Evolutionary conservation across 2,113 vertebrate genomes (phyloP).

Genomic region (Eulacestoma nigropectus): DNA sequence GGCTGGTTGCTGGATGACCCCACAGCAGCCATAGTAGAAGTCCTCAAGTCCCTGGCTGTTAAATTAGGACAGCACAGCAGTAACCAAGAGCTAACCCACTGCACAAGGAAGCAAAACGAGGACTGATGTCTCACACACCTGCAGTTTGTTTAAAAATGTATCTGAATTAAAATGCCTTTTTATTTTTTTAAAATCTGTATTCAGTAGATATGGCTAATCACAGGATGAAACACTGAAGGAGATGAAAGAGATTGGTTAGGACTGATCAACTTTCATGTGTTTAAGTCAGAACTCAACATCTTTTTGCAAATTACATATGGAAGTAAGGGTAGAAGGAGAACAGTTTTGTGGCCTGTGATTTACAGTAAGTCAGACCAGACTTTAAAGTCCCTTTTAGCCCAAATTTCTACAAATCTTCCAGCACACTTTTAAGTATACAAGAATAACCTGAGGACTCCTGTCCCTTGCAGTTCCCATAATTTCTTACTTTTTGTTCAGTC

Average conservation of each 20-base stretch:
- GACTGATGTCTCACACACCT: background rate
- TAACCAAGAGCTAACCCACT: background rate
- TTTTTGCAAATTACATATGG: rapidly evolving
- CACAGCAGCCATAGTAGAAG: background rate
- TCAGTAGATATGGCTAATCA: background rate
- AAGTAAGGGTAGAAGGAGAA: background rate
- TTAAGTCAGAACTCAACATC: background rate
- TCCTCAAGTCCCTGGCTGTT: background rate
- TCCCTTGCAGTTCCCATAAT: background rate
- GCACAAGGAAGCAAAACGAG: background rate
- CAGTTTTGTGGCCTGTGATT: background rate
- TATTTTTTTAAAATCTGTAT: background rate
- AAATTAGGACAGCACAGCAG: background rate
- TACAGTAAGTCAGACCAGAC: background rate
- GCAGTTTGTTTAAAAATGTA: background rate
- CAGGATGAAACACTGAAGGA: background rate
- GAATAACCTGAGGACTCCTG: background rate
- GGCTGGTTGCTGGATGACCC: background rate
- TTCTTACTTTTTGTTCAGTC: background rate
- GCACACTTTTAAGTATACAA: background rate
- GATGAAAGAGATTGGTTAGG: background rate
- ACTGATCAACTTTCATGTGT: background rate
- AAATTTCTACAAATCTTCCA: background rate
- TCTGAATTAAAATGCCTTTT: background rate
- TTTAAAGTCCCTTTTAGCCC: background rate